Conservation (phyloP, 1,140 invertebrate genomes). For the Scaptomyza hsui region DNA sequence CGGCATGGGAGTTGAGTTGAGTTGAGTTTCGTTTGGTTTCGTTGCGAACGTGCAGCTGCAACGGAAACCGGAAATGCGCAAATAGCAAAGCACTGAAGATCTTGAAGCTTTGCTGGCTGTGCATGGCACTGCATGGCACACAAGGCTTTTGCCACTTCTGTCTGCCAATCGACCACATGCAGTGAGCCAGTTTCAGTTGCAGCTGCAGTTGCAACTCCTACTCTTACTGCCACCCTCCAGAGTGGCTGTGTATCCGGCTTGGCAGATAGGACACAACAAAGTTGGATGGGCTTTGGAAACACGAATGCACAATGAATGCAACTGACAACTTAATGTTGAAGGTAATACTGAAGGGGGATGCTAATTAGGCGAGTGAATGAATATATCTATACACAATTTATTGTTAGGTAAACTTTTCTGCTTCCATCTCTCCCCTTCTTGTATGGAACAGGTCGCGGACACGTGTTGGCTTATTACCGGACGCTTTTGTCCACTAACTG, state of each 20-base stretch:
- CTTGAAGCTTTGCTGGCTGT: conserved; percentile 53
- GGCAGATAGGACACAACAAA: conserved; percentile 51
- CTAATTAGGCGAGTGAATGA: conserved; percentile 29
- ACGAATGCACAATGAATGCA: background rate
- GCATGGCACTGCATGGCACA: conserved; percentile 33
- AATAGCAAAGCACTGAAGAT: conserved; percentile 77
- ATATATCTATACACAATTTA: background rate
- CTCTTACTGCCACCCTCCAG: conserved; percentile 4
- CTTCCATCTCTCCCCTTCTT: too few relatives aligned
- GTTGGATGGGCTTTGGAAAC: background rate
- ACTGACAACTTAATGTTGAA: background rate
- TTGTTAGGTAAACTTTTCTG: background rate
- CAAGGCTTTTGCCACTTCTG: background rate
- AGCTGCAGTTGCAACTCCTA: conserved; percentile 6
- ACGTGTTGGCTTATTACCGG: conserved; percentile 71
- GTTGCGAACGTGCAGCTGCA: conserved; percentile 64
- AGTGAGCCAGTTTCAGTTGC: conserved; percentile 28
- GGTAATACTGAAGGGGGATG: background rate
- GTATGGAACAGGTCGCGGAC: background rate
- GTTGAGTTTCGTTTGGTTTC: background rate
- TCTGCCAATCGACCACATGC: conserved; percentile 52
- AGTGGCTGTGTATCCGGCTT: conserved; percentile 47
- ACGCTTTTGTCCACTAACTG: conserved; percentile 70
- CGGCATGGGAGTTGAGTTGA: background rate
- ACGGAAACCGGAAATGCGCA: conserved; percentile 82